A percentile compares a stretch with the other conserved stretches of the same genome.
These are phyloP conservation scores for Acanthopagrus latus DNA, from an alignment of 2,797 vertebrate species.

Conservation along the genomic window DNA sequence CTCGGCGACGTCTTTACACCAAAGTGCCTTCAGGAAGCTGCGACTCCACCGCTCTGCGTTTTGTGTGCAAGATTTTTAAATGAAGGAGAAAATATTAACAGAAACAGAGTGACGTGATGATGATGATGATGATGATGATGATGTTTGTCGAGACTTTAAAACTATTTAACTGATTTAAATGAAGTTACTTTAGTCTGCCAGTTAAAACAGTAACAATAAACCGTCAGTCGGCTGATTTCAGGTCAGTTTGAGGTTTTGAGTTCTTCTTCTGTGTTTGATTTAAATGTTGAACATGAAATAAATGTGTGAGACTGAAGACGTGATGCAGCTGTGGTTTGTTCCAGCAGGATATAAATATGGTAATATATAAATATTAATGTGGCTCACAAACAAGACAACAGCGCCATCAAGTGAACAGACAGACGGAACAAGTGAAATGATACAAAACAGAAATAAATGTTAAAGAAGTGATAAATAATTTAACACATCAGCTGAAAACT, in stretches of 20 bases:
- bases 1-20: slow-evolving; percentile 29
- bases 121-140: too few relatives aligned
- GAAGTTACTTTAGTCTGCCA: slow-evolving; percentile 1
- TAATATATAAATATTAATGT: too few relatives aligned
- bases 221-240: not conserved
- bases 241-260: not conserved
- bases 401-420: too few relatives aligned
- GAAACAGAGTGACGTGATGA: not conserved
- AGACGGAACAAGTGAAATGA: too few relatives aligned
- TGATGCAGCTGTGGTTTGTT: not conserved
- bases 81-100: not conserved
- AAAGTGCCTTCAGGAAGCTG: slow-evolving; percentile 42
- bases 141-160: slow-evolving; percentile 3
- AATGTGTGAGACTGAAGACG: slow-evolving; percentile 15
- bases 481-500: too few relatives aligned
- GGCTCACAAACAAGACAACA: too few relatives aligned
- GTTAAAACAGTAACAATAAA: not conserved
- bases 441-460: too few relatives aligned
- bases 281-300: slow-evolving; percentile 36
- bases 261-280: slow-evolving; percentile 27
- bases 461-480: too few relatives aligned
- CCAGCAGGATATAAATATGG: not conserved
- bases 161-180: slow-evolving; percentile 12
- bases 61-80: not conserved
- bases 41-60: not conserved